phyloP scores from a whole-genome alignment of 2,113 vertebrate genomes.

The Pluvianellus socialis region DNA sequence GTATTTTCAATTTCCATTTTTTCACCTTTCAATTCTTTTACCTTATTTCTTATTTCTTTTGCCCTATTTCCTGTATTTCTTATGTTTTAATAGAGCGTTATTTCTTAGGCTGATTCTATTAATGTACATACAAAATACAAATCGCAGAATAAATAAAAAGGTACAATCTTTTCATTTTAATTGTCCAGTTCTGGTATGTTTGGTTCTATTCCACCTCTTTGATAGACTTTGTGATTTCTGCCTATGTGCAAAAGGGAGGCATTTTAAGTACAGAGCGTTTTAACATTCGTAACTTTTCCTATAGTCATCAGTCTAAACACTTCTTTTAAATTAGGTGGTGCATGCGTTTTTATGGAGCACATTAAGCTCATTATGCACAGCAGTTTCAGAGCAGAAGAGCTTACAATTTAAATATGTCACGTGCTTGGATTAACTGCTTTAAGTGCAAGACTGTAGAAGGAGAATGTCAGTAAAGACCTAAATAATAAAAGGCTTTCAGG shows the following conservation, averaged over 20 bases:
- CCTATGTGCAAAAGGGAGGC: neutral
- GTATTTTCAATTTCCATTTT: neutral
- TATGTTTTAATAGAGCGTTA: neutral
- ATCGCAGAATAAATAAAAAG: neutral
- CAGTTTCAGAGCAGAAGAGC: neutral
- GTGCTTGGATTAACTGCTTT: neutral
- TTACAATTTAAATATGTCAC: neutral
- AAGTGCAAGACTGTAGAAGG: neutral
- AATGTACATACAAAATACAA: neutral
- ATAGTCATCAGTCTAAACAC: accelerated
- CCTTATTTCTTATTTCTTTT: neutral
- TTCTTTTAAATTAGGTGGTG: neutral
- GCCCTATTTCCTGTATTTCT: neutral
- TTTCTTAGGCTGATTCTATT: neutral
- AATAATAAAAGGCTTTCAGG: neutral
- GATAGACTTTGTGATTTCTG: neutral
- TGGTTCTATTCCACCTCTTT: neutral
- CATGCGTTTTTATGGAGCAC: neutral
- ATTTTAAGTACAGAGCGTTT: neutral
- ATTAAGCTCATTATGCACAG: neutral
- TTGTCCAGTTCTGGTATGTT: neutral
- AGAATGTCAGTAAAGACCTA: neutral
- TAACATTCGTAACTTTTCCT: neutral
- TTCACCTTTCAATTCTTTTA: neutral
- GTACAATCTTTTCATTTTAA: neutral